Evolutionary conservation across 2,113 vertebrate species (phyloP).

Genomic region (Laticauda laticaudata): DNA sequence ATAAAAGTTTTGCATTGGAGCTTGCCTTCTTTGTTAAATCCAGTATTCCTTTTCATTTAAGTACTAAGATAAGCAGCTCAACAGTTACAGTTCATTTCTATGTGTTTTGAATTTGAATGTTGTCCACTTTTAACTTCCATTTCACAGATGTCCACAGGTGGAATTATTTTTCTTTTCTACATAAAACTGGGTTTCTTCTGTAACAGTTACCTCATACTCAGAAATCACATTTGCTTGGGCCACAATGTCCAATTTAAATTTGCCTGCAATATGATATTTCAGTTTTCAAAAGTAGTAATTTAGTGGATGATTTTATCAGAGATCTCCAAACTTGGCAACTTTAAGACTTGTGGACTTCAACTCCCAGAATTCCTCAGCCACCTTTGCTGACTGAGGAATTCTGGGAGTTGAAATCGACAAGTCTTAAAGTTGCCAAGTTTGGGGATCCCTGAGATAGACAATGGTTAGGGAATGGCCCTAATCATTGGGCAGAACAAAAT

Average conservation of each 20-base stretch:
- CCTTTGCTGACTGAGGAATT: no score
- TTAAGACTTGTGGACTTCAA: no score
- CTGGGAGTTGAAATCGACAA: no score
- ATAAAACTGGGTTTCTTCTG: background rate
- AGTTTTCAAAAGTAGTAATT: background rate
- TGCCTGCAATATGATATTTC: background rate
- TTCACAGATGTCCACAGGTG: background rate
- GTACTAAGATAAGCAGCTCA: background rate
- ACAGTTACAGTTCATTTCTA: background rate
- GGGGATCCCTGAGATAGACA: background rate
- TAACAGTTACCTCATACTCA: background rate
- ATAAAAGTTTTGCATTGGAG: background rate
- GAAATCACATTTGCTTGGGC: background rate
- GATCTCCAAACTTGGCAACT: no score
- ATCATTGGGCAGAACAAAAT: background rate
- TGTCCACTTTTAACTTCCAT: background rate
- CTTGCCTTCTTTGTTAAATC: background rate
- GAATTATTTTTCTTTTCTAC: background rate
- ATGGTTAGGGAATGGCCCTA: background rate
- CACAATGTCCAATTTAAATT: background rate
- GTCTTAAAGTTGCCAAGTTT: no score
- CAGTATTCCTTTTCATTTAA: background rate
- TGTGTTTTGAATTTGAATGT: background rate
- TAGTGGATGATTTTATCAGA: background rate
- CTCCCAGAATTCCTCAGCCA: no score